phyloP scores from a whole-genome alignment of 2,113 vertebrate species.

The Chaetodon auriga region DNA sequence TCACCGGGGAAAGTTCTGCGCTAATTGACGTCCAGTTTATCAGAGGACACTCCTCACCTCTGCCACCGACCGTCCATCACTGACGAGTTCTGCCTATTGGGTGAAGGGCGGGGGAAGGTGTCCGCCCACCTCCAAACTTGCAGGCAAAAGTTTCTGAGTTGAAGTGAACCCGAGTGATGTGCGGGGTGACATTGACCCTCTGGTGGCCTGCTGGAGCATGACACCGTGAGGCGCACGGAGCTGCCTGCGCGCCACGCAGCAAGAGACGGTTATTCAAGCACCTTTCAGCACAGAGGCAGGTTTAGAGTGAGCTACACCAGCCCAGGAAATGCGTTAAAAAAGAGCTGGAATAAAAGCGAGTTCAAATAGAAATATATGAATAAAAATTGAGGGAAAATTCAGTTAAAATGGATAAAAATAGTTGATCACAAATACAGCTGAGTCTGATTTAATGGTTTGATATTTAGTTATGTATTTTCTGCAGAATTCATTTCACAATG shows the following conservation, averaged over 20 bases:
- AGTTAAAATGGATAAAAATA: too few species aligned
- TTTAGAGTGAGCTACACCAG: too few species aligned
- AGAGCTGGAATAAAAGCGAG: too few species aligned
- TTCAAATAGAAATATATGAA: too few species aligned
- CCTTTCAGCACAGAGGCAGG: too few species aligned
- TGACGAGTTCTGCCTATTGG: slow-evolving; percentile 46
- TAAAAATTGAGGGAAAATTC: too few species aligned
- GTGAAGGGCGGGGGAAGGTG: not conserved
- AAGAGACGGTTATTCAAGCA: too few species aligned
- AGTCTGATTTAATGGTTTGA: too few species aligned
- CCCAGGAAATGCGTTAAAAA: too few species aligned
- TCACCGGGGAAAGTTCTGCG: slow-evolving; percentile 23
- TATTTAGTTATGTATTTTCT: not conserved
- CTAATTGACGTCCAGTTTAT: slow-evolving; percentile 51
- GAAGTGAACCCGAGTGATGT: not conserved
- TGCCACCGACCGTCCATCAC: slow-evolving; percentile 11
- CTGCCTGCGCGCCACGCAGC: too few species aligned
- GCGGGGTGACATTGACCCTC: not conserved
- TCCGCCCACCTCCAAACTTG: slow-evolving; percentile 59
- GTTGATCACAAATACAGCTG: too few species aligned
- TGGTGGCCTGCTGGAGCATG: slow-evolving; percentile 29
- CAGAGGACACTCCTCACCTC: slow-evolving; percentile 64
- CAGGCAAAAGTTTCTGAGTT: slow-evolving; percentile 13
- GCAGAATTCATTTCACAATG: not conserved
- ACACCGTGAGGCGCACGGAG: not conserved